A percentile compares a stretch with the other conserved stretches of the same genome.
Evolutionary conservation across 2,888 invertebrate species (phyloP).

Genomic region (Dermolepida albohirtum): DNA sequence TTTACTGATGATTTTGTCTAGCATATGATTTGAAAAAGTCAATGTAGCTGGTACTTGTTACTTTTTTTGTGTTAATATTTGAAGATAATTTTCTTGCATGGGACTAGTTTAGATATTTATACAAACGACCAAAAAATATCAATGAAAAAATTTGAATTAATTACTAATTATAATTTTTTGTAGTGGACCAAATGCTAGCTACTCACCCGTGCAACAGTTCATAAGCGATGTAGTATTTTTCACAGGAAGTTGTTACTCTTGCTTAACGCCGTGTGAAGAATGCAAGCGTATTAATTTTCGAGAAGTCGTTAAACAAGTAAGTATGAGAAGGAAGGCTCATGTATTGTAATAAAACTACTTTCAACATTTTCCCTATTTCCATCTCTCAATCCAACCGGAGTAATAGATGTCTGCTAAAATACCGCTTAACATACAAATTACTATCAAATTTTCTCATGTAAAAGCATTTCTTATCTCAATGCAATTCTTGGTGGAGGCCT

Average conservation of each 20-base stretch:
- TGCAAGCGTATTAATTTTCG: constrained; percentile 60
- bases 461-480: constrained; percentile 51
- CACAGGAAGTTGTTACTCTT: constrained; percentile 66
- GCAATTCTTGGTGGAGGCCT: no score
- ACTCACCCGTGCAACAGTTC: constrained; percentile 56
- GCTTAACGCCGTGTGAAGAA: constrained; percentile 60
- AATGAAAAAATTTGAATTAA: no score
- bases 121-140: no score
- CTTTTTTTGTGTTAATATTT: neutral
- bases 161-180: constrained; percentile 27
- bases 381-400: constrained; percentile 24
- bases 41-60: no score
- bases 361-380: constrained; percentile 3
- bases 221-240: constrained; percentile 65
- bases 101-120: no score
- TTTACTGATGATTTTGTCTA: no score
- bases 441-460: constrained; percentile 8
- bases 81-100: no score
- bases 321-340: constrained; percentile 28
- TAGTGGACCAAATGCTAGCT: constrained; percentile 49
- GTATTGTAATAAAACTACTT: constrained; percentile 6
- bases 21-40: no score
- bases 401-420: constrained; percentile 14
- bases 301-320: constrained; percentile 58
- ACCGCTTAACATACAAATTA: constrained; percentile 19